Percentiles rank a stretch among this genome's conserved stretches.
These are phyloP conservation scores for Drosophila pseudoananassae DNA, from an alignment of 1,140 invertebrate genomes.

Conservation along the genomic window DNA sequence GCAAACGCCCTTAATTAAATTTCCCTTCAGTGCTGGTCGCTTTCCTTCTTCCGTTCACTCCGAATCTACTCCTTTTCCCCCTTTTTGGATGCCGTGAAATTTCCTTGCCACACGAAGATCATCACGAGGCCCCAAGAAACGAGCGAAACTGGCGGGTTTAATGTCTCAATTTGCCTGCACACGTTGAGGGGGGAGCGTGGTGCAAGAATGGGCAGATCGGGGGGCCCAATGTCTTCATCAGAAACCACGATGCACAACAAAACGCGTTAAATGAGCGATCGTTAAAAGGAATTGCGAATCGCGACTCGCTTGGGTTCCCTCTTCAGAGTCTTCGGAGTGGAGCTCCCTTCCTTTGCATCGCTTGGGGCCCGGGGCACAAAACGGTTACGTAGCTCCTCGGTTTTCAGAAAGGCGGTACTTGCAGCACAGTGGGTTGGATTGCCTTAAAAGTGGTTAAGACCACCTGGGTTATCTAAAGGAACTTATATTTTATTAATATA, in stretches of 20 bases:
- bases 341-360: slow-evolving; percentile 45
- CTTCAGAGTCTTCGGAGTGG: slow-evolving; percentile 29
- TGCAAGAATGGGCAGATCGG: not conserved
- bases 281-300: slow-evolving; percentile 72
- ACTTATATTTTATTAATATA: no score
- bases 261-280: slow-evolving; percentile 81
- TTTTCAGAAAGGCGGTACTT: slow-evolving; percentile 40
- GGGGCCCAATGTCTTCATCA: slow-evolving; percentile 74
- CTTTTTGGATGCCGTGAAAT: slow-evolving; percentile 38
- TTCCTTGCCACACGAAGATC: slow-evolving; percentile 58
- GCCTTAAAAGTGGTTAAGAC: not conserved
- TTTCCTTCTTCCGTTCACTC: slow-evolving; percentile 37
- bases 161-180: slow-evolving; percentile 76
- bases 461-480: not conserved
- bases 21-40: slow-evolving; percentile 20
- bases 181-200: slow-evolving; percentile 12
- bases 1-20: slow-evolving; percentile 80
- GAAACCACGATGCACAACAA: slow-evolving; percentile 64
- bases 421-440: slow-evolving; percentile 36
- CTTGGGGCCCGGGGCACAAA: slow-evolving; percentile 41
- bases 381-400: slow-evolving; percentile 46
- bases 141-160: slow-evolving; percentile 62
- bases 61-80: not conserved
- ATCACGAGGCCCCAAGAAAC: slow-evolving; percentile 37
- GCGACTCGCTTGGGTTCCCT: slow-evolving; percentile 43